A percentile compares a stretch with the other conserved stretches of the same genome.
phyloP scores from a whole-genome alignment of 37 sponge, comb jelly and placozoan genomes.

The Theonella swinhoei region DNA sequence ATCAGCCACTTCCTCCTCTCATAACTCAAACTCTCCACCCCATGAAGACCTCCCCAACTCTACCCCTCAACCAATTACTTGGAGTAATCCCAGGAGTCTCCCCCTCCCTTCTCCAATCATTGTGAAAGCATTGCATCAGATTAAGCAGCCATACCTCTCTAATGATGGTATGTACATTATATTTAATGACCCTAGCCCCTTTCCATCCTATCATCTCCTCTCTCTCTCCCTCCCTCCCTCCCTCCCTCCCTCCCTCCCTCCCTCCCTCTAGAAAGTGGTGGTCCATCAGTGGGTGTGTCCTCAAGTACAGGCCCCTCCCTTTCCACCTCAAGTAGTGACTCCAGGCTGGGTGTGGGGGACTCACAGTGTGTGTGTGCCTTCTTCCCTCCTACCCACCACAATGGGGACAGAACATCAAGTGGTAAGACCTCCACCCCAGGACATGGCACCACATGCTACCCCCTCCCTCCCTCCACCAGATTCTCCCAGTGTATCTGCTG shows the following conservation, averaged over 20 bases:
- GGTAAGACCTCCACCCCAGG: background rate
- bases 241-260: background rate
- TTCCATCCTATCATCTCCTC: background rate
- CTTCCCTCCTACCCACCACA: background rate
- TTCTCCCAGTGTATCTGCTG: conserved; percentile 4
- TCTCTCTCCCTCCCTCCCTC: background rate
- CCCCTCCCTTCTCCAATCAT: conserved; percentile 35
- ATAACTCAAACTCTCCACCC: conserved; percentile 20
- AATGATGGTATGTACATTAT: conserved; percentile 8
- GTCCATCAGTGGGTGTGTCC: background rate
- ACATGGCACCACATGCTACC: background rate
- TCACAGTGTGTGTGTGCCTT: background rate
- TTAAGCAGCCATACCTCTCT: conserved; percentile 72
- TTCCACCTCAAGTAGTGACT: background rate
- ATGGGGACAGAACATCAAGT: background rate
- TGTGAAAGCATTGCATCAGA: conserved; percentile 53
- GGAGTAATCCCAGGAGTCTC: conserved; percentile 41
- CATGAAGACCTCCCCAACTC: conserved; percentile 22
- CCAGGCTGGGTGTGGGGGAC: background rate
- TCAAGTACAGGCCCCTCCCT: background rate
- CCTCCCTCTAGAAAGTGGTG: background rate
- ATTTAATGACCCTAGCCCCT: background rate
- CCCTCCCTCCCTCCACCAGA: conserved; percentile 9
- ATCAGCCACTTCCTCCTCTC: background rate
- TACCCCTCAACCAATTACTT: conserved; percentile 18